A percentile compares a stretch with the other conserved stretches of the same genome.
phyloP scores from a whole-genome alignment of 2,888 invertebrate genomes.

The Bugulina stolonifera region DNA sequence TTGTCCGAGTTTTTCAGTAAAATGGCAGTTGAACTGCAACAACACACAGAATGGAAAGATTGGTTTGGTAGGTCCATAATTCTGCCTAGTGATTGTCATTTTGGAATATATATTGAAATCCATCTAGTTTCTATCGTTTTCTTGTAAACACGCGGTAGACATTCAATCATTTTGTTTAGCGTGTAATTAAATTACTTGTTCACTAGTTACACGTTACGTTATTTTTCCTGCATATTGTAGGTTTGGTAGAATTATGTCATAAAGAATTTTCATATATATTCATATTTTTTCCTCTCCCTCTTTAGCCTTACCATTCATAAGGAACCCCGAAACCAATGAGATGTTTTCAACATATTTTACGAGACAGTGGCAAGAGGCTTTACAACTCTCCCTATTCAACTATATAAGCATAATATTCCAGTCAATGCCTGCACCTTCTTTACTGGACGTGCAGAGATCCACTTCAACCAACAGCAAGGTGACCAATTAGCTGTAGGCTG shows the following conservation, averaged over 20 bases:
- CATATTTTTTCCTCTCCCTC: too few relatives aligned
- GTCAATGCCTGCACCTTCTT: slow-evolving; percentile 53
- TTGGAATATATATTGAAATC: too few relatives aligned
- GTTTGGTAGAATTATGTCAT: too few relatives aligned
- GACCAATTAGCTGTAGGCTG: too few relatives aligned
- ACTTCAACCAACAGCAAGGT: not conserved
- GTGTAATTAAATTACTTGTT: too few relatives aligned
- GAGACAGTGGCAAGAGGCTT: slow-evolving; percentile 90
- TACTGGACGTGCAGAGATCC: slow-evolving; percentile 54
- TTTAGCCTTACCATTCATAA: slow-evolving; percentile 82
- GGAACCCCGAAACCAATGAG: slow-evolving; percentile 83
- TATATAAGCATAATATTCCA: slow-evolving; percentile 82
- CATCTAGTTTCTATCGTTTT: too few relatives aligned
- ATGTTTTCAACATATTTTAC: slow-evolving; percentile 82
- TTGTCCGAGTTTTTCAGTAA: slow-evolving; percentile 82
- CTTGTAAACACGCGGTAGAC: too few relatives aligned
- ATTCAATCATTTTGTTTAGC: too few relatives aligned
- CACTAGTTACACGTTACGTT: too few relatives aligned
- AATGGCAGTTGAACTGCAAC: slow-evolving; percentile 78
- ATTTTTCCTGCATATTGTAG: too few relatives aligned
- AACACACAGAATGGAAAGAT: slow-evolving; percentile 87
- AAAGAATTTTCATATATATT: too few relatives aligned
- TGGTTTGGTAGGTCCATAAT: slow-evolving; percentile 84
- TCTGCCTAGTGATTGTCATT: too few relatives aligned
- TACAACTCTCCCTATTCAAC: slow-evolving; percentile 82